Evolutionary conservation across 1,140 invertebrate genomes (phyloP), one percentile per base, ranked within the genome.

Genomic region (Cepaea nemoralis): DNA sequence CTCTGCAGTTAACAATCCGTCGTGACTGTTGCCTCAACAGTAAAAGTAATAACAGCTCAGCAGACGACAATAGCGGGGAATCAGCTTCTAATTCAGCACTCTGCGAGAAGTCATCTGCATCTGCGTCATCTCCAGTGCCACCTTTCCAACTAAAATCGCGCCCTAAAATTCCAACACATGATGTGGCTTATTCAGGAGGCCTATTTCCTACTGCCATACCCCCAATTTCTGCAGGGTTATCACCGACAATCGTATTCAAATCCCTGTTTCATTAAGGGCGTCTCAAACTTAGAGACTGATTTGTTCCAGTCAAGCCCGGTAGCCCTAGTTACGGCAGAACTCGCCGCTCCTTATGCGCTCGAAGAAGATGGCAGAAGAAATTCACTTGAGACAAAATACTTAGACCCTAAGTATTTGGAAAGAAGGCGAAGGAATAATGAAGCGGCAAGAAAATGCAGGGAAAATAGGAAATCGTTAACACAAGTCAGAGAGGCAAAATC

Each of bases 401-500:
- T 73, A 63, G 86, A 84, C 80, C 87, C 85, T 2, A 90, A 87
- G 73, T 90, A 90, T 83, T 83, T 86, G 12, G 89, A 90, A 82
- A 74, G 87, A 87, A 86, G 87, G 82, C 82, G 84, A 48, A 77
- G 87, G 35, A 90, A 91, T 83, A 91, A 90, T 83, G 88, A 89
- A 77, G 90, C 89, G 24, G 90, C 89, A 12, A 50, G 89, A 69
- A 88, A 88, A 84, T 90, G 89, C 77, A 85, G 90, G 1, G 89
- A 90, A 82, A 90, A 90, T 77, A 82, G 90, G 24, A 91, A 90
- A 81, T 82, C 83, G 27, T 74, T 90, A 24, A 89, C 86, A 0
- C 83, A 86, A 74, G 84, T 91, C 24, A 88, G 89, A 22, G 92
- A 93, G 67, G 93, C 93, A 14, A 89, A 90, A 66, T 89, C 89